Conservation (phyloP, 2,113 vertebrate genomes). For the rabbit (Oryctolagus cuniculus) region DNA sequence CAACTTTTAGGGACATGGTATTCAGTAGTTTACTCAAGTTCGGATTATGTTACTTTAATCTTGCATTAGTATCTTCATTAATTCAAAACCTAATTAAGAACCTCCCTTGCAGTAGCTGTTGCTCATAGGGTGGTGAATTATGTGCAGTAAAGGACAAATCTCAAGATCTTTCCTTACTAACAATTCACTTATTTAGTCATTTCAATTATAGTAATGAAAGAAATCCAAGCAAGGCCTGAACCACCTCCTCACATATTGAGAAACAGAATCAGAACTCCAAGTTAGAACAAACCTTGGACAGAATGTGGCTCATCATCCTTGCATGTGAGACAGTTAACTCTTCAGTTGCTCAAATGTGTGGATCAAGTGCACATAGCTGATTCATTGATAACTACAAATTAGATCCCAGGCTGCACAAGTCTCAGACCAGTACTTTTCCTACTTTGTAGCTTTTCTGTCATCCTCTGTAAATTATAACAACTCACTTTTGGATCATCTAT, state of each 20-base stretch:
- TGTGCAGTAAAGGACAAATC: background rate
- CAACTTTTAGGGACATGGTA: background rate
- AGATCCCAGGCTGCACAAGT: background rate
- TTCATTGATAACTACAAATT: background rate
- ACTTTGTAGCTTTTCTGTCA: background rate
- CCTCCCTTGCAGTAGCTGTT: background rate
- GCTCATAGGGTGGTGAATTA: background rate
- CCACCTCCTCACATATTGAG: background rate
- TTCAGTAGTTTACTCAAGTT: background rate
- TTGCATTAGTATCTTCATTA: background rate
- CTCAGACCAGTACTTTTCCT: background rate
- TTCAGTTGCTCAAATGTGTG: background rate
- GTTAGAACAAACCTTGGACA: background rate
- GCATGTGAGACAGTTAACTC: background rate
- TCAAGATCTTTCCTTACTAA: background rate
- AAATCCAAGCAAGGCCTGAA: background rate
- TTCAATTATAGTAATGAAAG: background rate
- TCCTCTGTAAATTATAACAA: constrained; percentile 4
- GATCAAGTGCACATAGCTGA: background rate
- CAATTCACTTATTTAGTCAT: constrained; percentile 43
- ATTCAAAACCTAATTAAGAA: background rate
- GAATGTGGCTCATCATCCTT: background rate
- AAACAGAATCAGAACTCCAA: constrained; percentile 22
- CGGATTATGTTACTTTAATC: background rate
- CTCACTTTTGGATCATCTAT: background rate